Evolutionary conservation across 2,113 vertebrate species (phyloP).

Genomic region (Psittacara wagleri): DNA sequence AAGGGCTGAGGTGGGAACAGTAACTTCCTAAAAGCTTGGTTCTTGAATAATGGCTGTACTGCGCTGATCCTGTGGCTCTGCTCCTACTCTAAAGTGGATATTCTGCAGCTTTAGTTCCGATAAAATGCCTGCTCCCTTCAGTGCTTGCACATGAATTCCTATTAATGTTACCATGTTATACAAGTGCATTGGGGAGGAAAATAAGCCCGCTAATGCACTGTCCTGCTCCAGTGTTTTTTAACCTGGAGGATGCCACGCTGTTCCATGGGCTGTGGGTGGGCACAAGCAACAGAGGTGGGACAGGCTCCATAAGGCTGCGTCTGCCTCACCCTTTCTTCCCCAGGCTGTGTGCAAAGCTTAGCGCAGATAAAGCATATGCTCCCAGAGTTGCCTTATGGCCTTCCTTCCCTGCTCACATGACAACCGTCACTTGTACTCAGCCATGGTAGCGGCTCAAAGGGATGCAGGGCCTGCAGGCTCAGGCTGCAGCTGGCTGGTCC

Average conservation of each 20-base stretch:
- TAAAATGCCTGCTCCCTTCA: slow-evolving; percentile 25
- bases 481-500: slow-evolving; percentile 48
- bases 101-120: slow-evolving; percentile 11
- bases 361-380: slow-evolving; percentile 51
- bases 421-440: slow-evolving; percentile 60
- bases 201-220: slow-evolving; percentile 37
- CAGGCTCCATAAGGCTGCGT: slow-evolving; percentile 21
- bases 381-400: slow-evolving; percentile 56
- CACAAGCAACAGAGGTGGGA: slow-evolving; percentile 2
- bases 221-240: slow-evolving; percentile 44
- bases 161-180: slow-evolving; percentile 46
- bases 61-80: not conserved
- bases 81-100: not conserved
- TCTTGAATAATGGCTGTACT: not conserved
- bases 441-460: slow-evolving; percentile 61
- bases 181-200: slow-evolving; percentile 53
- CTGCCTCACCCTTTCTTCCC: slow-evolving; percentile 37
- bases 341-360: slow-evolving; percentile 40
- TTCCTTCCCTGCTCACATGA: slow-evolving; percentile 55
- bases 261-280: slow-evolving; percentile 9
- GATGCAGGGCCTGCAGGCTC: slow-evolving; percentile 60
- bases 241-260: slow-evolving; percentile 16
- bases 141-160: slow-evolving; percentile 52
- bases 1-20: slow-evolving; percentile 13
- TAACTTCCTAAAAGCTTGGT: slow-evolving; percentile 5